Base-by-base conservation (phyloP, 1,140 invertebrate genomes). In the Drosophila sp. region DNA sequence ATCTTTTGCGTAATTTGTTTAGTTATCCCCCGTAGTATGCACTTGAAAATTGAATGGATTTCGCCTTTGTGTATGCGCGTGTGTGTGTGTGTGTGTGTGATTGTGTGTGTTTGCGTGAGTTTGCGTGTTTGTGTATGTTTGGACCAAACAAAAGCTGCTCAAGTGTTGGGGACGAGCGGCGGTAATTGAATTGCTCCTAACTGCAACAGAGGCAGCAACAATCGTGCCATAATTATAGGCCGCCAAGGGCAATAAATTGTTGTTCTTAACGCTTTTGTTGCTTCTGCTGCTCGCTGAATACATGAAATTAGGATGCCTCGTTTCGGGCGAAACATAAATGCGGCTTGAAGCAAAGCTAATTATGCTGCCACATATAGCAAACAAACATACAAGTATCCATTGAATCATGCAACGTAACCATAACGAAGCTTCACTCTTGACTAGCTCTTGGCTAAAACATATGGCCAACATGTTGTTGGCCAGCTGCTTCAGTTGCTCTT, bases 1-100 rank as follows among this genome's bases (percentile, higher is more conserved):
- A 87, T 87, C 83, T 83, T 83, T 89, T 83, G 76, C 72, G 76
- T 87, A 87, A 87, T 87, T 89, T 87, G 80, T 79, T 87, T 89
- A 89, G 83, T 54, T 77, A 83, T 79, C 67, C 83, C 36, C 67
- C 62, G 32, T 70, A 65, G 82, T 70, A 79, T 76, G 78, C 72
- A 89, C 79, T 87, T 71, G 75, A 76, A 82, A 87, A 82, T 76
- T 82, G 74, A 87, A 81, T 86, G 61, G 69, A 56, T 64, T 54
- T 51, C 43, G 46, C 46, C 48, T 62, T 56, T 65, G 40, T 65
- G 25, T 53, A 7, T 25, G 56, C 46, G 2, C 27, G 27, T 48
- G 27, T 58, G 32, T 45, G 18, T 45, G 21, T 16, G 18, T 40
- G 11, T 16, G 14, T 21, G 11, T 27, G 58, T 74, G 16, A 36